Evolutionary conservation across 2,113 vertebrate species (phyloP), one percentile per base, ranked within the genome.

Genomic region (Xenotilapia longispinis): DNA sequence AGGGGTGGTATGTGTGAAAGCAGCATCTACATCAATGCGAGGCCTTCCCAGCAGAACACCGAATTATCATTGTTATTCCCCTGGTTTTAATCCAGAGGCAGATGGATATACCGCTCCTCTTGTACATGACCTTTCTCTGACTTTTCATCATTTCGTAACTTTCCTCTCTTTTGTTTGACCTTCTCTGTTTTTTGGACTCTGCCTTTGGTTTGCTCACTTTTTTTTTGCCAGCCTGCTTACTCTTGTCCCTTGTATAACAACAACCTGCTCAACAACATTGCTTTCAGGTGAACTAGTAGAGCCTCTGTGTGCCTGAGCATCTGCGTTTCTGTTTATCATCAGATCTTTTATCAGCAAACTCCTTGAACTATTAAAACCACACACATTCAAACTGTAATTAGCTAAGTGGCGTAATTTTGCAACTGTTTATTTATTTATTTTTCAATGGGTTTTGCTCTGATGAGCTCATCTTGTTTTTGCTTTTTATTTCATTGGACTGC

Each of bases 341-440:
- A 70, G 92, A 60, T 95, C 87, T 95, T 45, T 97, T 96, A 88
- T n/a, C 89, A 90, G 96, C 94, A 82, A 68, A 94, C 93, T 97
- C 97, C 94, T 95, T 94, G 45, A 97, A 49, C 90, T 92, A 54
- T 91, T 70, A 96, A 88, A 83, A 86, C 9, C 3, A 45, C 1
- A 51, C 4, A 83, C 13, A 38, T 19, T 55, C 31, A 13, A 82
- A 68, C 12, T 2, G 21, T 17, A 65, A 36, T 36, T 15, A 55
- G 31, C 17, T 9, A 51, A 60, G 83, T 3, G 54, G 3, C 5
- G 1, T 49, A 17, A 82, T 55, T 45, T 80, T 12, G 4, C 9
- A 2, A 33, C 0, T 45, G 14, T 73, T 73, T 21, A 21, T 14
- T 68, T 68, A 36, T 70, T 28, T 17, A n/a, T 9, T 7, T 31